These are phyloP conservation scores for Coturnix japonica DNA, from an alignment of 2,113 vertebrate genomes.

Conservation along the genomic window DNA sequence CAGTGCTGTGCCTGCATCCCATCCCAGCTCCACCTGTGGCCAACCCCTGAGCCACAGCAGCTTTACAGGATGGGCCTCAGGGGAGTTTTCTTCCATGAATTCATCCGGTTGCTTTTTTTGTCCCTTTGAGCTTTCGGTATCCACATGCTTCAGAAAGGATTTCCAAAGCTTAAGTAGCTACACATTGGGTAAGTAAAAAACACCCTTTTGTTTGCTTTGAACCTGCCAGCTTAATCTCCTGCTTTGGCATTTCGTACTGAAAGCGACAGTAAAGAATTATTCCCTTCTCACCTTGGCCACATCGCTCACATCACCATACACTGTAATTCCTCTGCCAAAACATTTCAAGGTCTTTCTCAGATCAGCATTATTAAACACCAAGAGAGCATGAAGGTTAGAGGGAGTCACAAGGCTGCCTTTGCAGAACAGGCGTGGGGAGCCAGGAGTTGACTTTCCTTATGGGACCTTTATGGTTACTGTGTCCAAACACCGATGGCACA, in stretches of 20 bases:
- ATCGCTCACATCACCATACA: background rate
- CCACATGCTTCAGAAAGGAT: background rate
- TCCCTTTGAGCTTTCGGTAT: background rate
- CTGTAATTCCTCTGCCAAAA: background rate
- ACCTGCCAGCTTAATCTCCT: background rate
- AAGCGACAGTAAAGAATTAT: background rate
- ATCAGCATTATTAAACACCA: background rate
- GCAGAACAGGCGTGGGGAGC: background rate
- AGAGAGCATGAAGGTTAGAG: background rate
- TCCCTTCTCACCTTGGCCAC: background rate
- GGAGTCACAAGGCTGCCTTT: background rate
- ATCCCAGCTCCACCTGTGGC: background rate
- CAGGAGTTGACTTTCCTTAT: background rate
- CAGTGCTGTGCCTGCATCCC: background rate
- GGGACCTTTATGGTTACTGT: background rate
- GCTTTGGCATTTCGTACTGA: background rate
- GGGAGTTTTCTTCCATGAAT: background rate
- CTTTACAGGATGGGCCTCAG: background rate
- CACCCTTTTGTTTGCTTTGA: background rate
- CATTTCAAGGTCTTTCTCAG: background rate
- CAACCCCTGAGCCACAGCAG: background rate
- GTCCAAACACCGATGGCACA: background rate
- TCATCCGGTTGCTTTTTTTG: background rate
- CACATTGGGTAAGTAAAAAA: background rate
- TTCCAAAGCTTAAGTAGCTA: constrained; percentile 27